Evolutionary conservation across 92 coral and sea anemone genomes (phyloP).

Genomic region (Palythoa grandis): DNA sequence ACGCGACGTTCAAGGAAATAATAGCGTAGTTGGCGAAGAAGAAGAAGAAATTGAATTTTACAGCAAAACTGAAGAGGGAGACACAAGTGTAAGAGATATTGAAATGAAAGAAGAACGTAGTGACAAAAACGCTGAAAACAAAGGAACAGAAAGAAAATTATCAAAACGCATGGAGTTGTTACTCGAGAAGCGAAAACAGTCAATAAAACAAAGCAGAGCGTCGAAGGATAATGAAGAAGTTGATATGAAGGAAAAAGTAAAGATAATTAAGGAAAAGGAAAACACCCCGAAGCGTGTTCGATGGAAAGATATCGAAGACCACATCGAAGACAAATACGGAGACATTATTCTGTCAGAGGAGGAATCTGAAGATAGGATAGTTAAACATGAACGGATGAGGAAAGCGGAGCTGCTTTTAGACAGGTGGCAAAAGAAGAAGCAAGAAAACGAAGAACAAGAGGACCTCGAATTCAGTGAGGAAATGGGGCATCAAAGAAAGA

Average conservation of each 20-base stretch:
- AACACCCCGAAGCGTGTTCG: constrained; percentile 30
- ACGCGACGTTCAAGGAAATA: neutral
- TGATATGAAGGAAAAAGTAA: neutral
- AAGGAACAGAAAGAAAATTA: neutral
- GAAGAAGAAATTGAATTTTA: neutral
- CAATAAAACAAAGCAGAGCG: neutral
- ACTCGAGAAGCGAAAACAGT: constrained; percentile 30
- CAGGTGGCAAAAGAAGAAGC: constrained; percentile 15
- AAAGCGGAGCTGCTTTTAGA: constrained; percentile 29
- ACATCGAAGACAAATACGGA: constrained; percentile 25
- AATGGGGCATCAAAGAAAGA: neutral
- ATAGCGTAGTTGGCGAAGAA: neutral
- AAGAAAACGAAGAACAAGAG: neutral
- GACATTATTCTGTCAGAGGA: neutral
- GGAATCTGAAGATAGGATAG: neutral
- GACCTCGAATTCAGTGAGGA: constrained; percentile 1
- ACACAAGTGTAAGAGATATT: neutral
- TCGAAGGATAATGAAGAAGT: neutral
- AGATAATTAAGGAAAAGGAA: neutral
- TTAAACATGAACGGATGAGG: constrained; percentile 17
- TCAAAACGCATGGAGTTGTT: constrained; percentile 36
- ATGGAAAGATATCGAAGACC: constrained; percentile 38
- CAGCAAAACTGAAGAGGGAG: neutral
- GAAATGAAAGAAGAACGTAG: neutral
- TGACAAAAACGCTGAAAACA: neutral